Base-by-base conservation (phyloP, 1,140 invertebrate species). In the Potamilus streckersoni region DNA sequence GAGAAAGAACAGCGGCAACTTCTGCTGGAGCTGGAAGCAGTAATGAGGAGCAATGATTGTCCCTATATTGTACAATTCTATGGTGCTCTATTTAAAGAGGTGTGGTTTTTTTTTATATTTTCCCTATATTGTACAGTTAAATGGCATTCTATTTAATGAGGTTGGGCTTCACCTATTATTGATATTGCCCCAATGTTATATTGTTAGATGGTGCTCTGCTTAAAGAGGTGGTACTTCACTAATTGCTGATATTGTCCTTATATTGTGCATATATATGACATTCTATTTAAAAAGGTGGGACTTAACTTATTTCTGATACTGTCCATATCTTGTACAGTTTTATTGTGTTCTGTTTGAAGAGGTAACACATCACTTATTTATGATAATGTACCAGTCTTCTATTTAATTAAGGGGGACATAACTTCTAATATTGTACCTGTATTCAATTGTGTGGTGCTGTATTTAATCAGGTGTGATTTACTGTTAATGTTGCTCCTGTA, bases 41-140 rank as follows among this genome's bases (percentile, higher is more conserved):
- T 98, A 0, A 99, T 98, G 96, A 96, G 96, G 88, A 96, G 96
- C 78, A 97, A 96, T 88, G 96, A 97, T 81, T 99, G 98, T 91
- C 94, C 93, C 62, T 98, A 95, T 88, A 99, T 99, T 88, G 97
- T 99, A 73, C 95, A 97, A 91, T 99, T 99, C 92, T 99, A 97
- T 92, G 98, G 98, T 78, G 98, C 98, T 75, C 92, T 99, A 60
- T 99, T 99, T 89, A 96, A 98, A 91, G 97, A 99, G 88, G 79
- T 99, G 76, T 71, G 75, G 74, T 8, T 49, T 49, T 49, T 49
- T 49, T 31, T 31, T 2, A 31, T 31, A 31, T 31, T 31, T 1
- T 31, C 27, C 27, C 27, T 31, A 4, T 31, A 31, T 31, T 31
- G 1, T 31, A 3, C 27, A 31, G 27, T 31, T 31, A 2, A 31